phyloP scores from a whole-genome alignment of 2,113 vertebrate species.

The Haemorhous mexicanus region DNA sequence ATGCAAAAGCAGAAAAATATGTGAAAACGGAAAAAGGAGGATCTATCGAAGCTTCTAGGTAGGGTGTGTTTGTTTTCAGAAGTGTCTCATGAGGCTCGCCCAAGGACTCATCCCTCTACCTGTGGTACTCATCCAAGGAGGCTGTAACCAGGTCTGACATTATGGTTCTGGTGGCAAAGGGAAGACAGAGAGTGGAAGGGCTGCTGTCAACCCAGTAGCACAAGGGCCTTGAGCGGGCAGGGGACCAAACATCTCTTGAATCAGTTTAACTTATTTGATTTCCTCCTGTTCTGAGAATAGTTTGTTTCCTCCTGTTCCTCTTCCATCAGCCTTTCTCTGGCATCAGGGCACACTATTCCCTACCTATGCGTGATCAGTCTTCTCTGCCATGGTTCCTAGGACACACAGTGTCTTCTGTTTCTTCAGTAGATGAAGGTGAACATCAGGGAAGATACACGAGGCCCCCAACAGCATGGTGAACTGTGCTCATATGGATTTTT shows the following conservation, averaged over 20 bases:
- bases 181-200: neutral
- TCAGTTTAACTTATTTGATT: neutral
- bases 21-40: neutral
- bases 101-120: neutral
- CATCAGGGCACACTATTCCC: neutral
- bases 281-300: neutral
- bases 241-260: neutral
- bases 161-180: neutral
- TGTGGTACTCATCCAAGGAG: neutral
- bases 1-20: neutral
- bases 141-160: neutral
- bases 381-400: neutral
- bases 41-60: neutral
- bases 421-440: neutral
- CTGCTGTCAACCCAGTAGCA: neutral
- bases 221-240: neutral
- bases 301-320: neutral
- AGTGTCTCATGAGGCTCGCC: neutral
- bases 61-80: neutral
- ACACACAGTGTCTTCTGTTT: neutral
- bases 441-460: neutral
- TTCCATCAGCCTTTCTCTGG: neutral
- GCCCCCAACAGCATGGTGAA: rapidly evolving
- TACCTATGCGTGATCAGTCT: neutral
- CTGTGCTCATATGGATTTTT: neutral